Base-by-base conservation (phyloP, 2,888 invertebrate species). In the Furcula furcula region DNA sequence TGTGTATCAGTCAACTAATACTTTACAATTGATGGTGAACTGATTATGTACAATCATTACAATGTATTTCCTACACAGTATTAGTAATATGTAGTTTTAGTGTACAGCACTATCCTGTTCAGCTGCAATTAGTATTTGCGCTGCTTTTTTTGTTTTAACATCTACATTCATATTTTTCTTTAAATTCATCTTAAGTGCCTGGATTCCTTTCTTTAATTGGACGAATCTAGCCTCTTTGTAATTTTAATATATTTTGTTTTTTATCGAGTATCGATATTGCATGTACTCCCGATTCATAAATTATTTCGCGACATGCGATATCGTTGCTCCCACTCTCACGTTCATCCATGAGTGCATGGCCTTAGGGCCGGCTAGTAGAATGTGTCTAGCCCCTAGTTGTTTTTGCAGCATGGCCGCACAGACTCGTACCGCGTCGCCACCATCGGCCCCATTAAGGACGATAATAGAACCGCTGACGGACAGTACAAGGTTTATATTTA, bases 341-440 rank as follows among this genome's bases (percentile, higher is more conserved):
- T 61, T 68, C 65, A 74, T 73, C 65, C 77, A 69, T 75, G 60
- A 65, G 47, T 76, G 87, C 88, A 87, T 86, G 76, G 84, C 76
- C 83, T 70, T 82, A 81, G 74, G 79, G 81, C 78, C 80, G 79
- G 84, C 84, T 79, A 64, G 85, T 86, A 87, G 86, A 81, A 74
- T 78, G 79, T 87, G 82, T 87, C 82, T 88, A 88, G 87, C 86
- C 77, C 85, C 79, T 87, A 88, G 88, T 88, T 89, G 81, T 90
- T 80, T 86, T 91, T 92, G 71, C 94, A 96, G 96, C 95, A 95
- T 93, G 96, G 95, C 91, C 94, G 97, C 83, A 93, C 96, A 84
- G 98, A 98, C 92, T 98, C 98, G 85, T 98, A 98, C 92, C 94
- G 98, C 86, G 96, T 96, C 91, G 98, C 98, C 69, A 98, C 98